Percentiles rank a stretch among this genome's conserved stretches.
Evolutionary conservation across 2,113 vertebrate genomes (phyloP).

Genomic region (Redunca redunca): DNA sequence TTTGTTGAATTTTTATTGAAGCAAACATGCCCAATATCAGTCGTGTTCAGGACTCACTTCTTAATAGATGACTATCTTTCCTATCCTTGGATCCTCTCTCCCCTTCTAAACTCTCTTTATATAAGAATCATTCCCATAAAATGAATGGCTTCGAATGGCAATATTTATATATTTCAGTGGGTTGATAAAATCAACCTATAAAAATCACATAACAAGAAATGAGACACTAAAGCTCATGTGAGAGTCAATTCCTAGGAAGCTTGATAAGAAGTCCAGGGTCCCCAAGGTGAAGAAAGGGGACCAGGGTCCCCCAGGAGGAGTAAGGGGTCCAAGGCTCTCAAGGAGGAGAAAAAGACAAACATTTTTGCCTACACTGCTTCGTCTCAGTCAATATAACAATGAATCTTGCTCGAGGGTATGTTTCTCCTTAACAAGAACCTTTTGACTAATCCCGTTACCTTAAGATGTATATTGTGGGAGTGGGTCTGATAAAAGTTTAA

Average conservation of each 20-base stretch:
- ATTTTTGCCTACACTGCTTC: not conserved
- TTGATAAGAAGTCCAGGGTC: not conserved
- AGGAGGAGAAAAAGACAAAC: not conserved
- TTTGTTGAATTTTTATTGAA: not conserved
- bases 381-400: not conserved
- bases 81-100: not conserved
- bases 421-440: not conserved
- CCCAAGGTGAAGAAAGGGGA: accelerated
- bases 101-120: not conserved
- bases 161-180: slow-evolving; percentile 6
- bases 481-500: not conserved
- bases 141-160: not conserved
- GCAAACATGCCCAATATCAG: not conserved
- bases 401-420: not conserved
- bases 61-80: not conserved
- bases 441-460: not conserved
- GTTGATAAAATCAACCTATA: not conserved
- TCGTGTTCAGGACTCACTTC: not conserved
- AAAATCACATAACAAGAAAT: not conserved
- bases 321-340: not conserved
- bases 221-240: not conserved
- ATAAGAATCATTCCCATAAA: not conserved
- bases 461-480: not conserved
- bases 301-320: not conserved
- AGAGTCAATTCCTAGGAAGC: not conserved